These are phyloP conservation scores for Poeciliopsis paucimaculata DNA, from an alignment of 2,797 vertebrate genomes.

Conservation along the genomic window DNA sequence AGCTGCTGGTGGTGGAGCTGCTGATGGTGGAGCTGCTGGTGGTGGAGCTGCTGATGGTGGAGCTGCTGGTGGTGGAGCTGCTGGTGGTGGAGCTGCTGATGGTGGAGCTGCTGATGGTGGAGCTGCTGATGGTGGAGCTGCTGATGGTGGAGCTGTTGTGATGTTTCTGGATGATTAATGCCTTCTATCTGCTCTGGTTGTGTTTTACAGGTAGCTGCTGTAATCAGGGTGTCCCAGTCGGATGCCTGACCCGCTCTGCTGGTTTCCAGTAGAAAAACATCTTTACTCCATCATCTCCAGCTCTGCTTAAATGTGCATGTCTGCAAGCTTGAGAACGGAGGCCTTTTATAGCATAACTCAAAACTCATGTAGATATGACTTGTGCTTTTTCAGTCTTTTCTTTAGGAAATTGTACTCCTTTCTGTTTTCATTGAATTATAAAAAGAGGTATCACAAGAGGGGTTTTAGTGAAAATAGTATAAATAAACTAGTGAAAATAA, in stretches of 20 bases:
- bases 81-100: conserved; percentile 2
- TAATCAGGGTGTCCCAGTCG: conserved; percentile 47
- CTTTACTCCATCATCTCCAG: conserved; percentile 58
- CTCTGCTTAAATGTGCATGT: conserved; percentile 35
- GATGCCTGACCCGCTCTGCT: conserved; percentile 62
- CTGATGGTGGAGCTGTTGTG: not conserved
- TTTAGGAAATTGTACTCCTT: not conserved
- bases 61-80: not conserved
- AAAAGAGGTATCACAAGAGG: conserved; percentile 18
- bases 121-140: not conserved
- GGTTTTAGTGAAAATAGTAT: not conserved
- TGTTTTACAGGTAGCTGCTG: conserved; percentile 71
- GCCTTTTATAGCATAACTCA: conserved; percentile 25
- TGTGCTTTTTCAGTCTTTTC: not conserved
- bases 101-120: not conserved
- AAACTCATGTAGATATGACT: conserved; percentile 33
- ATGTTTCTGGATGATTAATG: conserved; percentile 49
- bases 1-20: not conserved
- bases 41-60: too few relatives aligned
- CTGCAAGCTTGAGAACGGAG: conserved; percentile 18
- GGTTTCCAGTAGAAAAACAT: conserved; percentile 56
- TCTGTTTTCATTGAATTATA: conserved; percentile 17
- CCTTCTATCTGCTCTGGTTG: conserved; percentile 59
- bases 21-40: not conserved
- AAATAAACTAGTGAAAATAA: not conserved